Conservation (phyloP, 30 jellyfish, hydroid and myxozoan species). For the Pelagia noctiluca region DNA sequence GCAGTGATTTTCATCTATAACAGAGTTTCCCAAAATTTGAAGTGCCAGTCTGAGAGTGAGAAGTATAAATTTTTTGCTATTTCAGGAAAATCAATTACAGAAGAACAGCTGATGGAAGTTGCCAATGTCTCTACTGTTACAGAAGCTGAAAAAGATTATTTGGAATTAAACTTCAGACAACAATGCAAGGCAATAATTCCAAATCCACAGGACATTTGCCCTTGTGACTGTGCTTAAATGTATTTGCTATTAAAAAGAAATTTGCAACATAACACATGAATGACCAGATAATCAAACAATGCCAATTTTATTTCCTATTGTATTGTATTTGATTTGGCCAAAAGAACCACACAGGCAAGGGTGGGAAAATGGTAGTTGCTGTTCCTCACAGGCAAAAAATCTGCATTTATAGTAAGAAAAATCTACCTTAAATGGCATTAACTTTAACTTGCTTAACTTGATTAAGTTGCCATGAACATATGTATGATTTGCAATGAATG, state of each 20-base stretch:
- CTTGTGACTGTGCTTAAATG: conserved; percentile 8
- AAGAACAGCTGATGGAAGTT: conserved; percentile 13
- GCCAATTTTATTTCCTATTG: too few species aligned
- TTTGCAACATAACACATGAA: conserved; percentile 1
- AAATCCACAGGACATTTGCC: conserved; percentile 13
- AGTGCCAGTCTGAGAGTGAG: conserved; percentile 23
- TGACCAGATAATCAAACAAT: conserved; percentile 3
- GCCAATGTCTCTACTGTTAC: conserved; percentile 3
- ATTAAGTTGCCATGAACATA: too few species aligned
- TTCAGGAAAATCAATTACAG: conserved; percentile 5
- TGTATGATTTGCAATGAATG: neutral
- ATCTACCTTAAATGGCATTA: neutral
- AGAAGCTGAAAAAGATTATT: conserved; percentile 15
- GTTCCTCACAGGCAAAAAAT: neutral
- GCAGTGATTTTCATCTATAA: too few species aligned
- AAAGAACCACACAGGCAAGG: conserved; percentile 1
- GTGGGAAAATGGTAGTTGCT: conserved; percentile 6
- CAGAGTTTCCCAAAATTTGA: too few species aligned
- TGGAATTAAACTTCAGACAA: conserved; percentile 2
- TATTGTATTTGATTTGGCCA: neutral
- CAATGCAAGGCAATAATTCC: neutral
- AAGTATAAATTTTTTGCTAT: neutral
- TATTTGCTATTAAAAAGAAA: conserved; percentile 3
- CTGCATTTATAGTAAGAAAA: neutral
- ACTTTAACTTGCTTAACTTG: too few species aligned